Evolutionary conservation across 2,888 invertebrate species (phyloP).

Genomic region (Ptilodon capucinus): DNA sequence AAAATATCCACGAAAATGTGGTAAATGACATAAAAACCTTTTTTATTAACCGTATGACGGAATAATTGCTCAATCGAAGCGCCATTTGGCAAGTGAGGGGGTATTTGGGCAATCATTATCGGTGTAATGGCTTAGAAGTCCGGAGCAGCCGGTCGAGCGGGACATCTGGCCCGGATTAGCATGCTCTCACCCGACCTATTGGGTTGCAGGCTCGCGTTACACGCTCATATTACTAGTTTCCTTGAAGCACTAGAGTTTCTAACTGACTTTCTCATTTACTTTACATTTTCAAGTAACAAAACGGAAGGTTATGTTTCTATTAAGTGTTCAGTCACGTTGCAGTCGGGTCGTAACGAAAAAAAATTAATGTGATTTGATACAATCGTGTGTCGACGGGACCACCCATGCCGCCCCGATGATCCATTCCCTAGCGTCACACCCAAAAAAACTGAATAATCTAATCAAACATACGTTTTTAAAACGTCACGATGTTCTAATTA

Average conservation of each 20-base stretch:
- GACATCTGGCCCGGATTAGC: constrained; percentile 69
- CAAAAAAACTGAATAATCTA: constrained; percentile 43
- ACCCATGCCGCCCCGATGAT: constrained; percentile 54
- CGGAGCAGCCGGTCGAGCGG: constrained; percentile 49
- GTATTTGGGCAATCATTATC: constrained; percentile 67
- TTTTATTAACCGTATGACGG: not conserved
- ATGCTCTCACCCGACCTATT: constrained; percentile 53
- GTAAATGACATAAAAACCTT: too few species aligned
- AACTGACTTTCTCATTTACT: constrained; percentile 21
- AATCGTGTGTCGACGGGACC: constrained; percentile 55
- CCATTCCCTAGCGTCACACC: constrained; percentile 42
- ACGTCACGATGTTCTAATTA: constrained; percentile 54
- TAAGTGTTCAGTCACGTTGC: constrained; percentile 48
- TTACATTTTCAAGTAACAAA: constrained; percentile 25
- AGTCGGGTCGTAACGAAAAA: constrained; percentile 49
- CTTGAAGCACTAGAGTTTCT: constrained; percentile 55
- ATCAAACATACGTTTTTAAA: constrained; percentile 45
- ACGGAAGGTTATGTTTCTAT: constrained; percentile 40
- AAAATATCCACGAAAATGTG: too few species aligned
- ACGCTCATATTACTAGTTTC: constrained; percentile 56
- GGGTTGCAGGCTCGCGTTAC: constrained; percentile 63
- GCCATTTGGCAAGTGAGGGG: constrained; percentile 70
- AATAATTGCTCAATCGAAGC: constrained; percentile 19
- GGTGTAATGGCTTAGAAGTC: constrained; percentile 79
- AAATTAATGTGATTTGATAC: constrained; percentile 53